phyloP scores from a whole-genome alignment of 2,113 vertebrate species.

The Plotosus lineatus region DNA sequence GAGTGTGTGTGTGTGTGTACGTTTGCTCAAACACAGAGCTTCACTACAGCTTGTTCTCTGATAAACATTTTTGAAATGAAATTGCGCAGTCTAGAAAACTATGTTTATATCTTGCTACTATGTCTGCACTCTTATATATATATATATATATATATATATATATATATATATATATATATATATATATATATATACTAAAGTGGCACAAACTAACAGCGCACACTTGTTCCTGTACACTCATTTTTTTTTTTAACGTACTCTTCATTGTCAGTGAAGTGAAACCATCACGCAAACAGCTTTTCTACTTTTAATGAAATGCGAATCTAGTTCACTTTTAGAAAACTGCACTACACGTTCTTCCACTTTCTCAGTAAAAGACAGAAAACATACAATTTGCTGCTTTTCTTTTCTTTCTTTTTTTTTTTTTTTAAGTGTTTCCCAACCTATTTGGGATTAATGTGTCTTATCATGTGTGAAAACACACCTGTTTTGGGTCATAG shows the following conservation, averaged over 20 bases:
- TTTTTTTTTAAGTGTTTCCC: background rate
- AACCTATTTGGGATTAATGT: background rate
- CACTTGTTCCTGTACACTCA: background rate
- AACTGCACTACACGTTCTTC: background rate
- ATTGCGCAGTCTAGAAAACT: background rate
- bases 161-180: too few relatives aligned
- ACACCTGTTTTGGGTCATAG: slow-evolving; percentile 3
- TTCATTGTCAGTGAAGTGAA: too few relatives aligned
- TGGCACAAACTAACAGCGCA: background rate
- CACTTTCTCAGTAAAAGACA: background rate
- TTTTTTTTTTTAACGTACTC: background rate
- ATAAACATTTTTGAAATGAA: background rate
- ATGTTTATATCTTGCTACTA: background rate
- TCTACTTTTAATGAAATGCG: background rate
- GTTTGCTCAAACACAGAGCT: background rate
- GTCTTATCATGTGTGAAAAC: background rate
- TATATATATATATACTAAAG: background rate
- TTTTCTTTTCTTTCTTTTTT: background rate
- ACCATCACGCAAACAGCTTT: too few relatives aligned
- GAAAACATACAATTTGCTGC: background rate
- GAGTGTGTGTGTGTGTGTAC: background rate
- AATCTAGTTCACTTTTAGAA: background rate
- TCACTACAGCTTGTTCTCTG: background rate
- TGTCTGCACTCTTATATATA: background rate
- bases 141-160: too few relatives aligned